Base-by-base conservation (phyloP, 1,140 invertebrate species). In the Hyposmocoma kahamanoa region DNA sequence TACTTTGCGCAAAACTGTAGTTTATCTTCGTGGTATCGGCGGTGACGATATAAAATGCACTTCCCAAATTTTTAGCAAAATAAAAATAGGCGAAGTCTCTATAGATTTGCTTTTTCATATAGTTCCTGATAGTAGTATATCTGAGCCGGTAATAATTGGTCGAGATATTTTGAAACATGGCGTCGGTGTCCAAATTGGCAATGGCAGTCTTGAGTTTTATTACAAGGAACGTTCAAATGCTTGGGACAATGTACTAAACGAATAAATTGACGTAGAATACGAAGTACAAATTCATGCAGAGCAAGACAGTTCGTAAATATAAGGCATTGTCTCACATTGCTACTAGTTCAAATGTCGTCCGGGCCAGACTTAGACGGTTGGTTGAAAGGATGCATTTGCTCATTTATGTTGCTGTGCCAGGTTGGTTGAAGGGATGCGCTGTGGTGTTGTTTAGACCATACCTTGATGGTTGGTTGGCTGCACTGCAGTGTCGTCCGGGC, bases 111-210 rank as follows among this genome's bases (percentile, higher is more conserved):
- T 42, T 8, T 42, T 42, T 22, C 41, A 42, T 15, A 17, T 42
- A 11, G 41, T 42, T 21, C 22, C 41, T 42, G 41, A 42, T 22
- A 26, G 9, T 34, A 15, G 19, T 47, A 51, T 63, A 15, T 43
- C 49, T 3, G 56, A 59, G 11, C 52, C 45, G 52, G 39, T 63
- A 20, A 56, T 63, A 20, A 47, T 63, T 45, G 56, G 60, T 41
- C 50, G 61, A 9, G 53, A 63, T 47, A 56, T 59, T 42, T 53
- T 59, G 11, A 45, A 59, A 26, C 9, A 28, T 18, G 50, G 56
- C 3, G 10, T 63, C 9, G 4, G 49, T 19, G 51, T 57, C 10
- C 18, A 48, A 47, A 57, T 64, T 32, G 32, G 53, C 50, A 54
- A 55, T 20, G 43, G 60, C 50, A 49, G 52, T 10, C 36, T 58